A percentile compares a stretch with the other conserved stretches of the same genome.
These are phyloP conservation scores for Heliothis virescens DNA, from an alignment of 1,140 invertebrate genomes.

Conservation along the genomic window DNA sequence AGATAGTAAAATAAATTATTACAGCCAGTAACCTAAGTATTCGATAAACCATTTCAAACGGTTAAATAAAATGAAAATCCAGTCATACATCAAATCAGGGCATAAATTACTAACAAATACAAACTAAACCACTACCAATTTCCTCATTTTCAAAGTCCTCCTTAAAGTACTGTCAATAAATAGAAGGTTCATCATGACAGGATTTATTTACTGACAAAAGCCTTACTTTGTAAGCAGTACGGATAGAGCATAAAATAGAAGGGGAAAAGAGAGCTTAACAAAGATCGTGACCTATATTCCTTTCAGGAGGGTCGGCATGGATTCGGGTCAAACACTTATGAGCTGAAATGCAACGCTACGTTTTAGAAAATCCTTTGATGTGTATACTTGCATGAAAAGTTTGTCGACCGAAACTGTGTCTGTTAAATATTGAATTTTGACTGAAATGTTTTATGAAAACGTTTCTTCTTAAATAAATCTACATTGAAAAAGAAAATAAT, in stretches of 20 bases:
- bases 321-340: conserved; percentile 48
- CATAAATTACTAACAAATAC: background rate
- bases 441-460: background rate
- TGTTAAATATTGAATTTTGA: background rate
- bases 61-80: too few species aligned
- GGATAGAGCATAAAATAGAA: conserved; percentile 24
- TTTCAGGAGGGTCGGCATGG: conserved; percentile 48
- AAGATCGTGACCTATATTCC: conserved; percentile 54
- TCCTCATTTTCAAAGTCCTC: background rate
- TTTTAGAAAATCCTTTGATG: conserved; percentile 35
- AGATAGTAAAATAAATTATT: too few species aligned
- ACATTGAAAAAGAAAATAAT: too few species aligned
- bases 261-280: conserved; percentile 21
- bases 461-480: too few species aligned
- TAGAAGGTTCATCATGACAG: background rate
- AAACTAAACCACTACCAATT: background rate
- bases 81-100: background rate
- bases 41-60: too few species aligned
- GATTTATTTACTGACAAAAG: conserved; percentile 19
- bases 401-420: too few species aligned
- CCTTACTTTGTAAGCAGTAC: background rate
- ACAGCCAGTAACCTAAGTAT: too few species aligned
- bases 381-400: background rate
- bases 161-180: background rate
- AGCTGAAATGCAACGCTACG: conserved; percentile 46